Evolutionary conservation across 1,140 invertebrate genomes (phyloP), one percentile per base, ranked within the genome.

Genomic region (Chionoecetes opilio): DNA sequence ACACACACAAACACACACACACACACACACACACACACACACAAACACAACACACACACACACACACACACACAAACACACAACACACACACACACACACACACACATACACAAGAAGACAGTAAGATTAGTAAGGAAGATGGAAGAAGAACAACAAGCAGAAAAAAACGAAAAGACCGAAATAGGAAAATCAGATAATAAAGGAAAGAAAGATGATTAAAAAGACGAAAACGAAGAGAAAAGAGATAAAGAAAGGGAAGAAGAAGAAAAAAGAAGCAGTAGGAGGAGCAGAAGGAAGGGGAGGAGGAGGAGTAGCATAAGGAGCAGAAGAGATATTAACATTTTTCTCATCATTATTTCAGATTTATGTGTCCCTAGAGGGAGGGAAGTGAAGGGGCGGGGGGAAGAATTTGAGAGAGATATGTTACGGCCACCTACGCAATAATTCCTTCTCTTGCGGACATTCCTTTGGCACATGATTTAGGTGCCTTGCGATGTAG

Each of bases 331-430:
- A 75, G 21, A 75, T 26, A 75, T 75, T 75, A 21, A 75, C 63
- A 75, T 75, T 75, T 75, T 75, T 75, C 63, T 75, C 63, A 75
- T 75, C 63, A 75, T 75, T 75, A 75, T 75, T 75, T 75, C 63
- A 75, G n/a, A 75, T 75, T 75, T 75, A 75, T 75, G 63, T 75
- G 21, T 17, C 63, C 63, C 63, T 21, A 1, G 63, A 75, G 63
- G 63, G 63, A 75, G n/a, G 21, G 63, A 75, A 75, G 63, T 75
- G n/a, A 26, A 75, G 63, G 63, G 63, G 63, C 6, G 63, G 63
- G n/a, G 63, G 21, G 63, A 75, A 75, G 63, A 75, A 75, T 75
- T 75, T 75, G 63, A 75, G 63, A 46, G 5, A 75, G 46, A 75
- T 75, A 75, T n/a, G 5, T 75, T 75, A 26, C n/a, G 5, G 63